A percentile compares a stretch with the other conserved stretches of the same genome.
These are phyloP conservation scores for Clusia tigrina DNA, from an alignment of 2,888 invertebrate genomes.

Conservation along the genomic window DNA sequence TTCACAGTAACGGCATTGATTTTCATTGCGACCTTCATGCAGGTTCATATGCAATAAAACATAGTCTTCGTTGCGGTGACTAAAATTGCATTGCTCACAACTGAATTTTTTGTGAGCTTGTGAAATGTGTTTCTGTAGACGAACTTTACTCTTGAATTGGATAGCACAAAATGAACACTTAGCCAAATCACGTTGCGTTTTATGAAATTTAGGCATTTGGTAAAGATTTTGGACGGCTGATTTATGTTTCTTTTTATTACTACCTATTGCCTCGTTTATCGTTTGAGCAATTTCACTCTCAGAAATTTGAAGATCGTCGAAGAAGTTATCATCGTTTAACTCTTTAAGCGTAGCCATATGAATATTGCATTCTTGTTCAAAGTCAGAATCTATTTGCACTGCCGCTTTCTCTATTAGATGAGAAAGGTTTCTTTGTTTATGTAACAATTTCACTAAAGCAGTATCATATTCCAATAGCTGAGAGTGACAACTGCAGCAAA, in stretches of 20 bases:
- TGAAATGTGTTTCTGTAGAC: conserved; percentile 38
- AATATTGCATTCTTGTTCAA: conserved; percentile 37
- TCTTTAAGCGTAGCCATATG: conserved; percentile 40
- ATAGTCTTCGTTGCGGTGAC: conserved; percentile 52
- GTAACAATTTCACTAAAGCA: background rate
- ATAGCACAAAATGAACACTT: conserved; percentile 42
- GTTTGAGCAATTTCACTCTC: conserved; percentile 41
- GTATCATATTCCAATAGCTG: background rate
- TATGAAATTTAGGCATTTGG: no score
- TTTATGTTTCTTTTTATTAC: conserved; percentile 8
- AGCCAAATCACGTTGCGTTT: conserved; percentile 15
- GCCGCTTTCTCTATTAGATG: conserved; percentile 37
- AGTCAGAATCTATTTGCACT: conserved; percentile 36
- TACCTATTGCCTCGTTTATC: conserved; percentile 36
- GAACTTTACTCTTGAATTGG: conserved; percentile 36
- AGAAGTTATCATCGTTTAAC: conserved; percentile 34
- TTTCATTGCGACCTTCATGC: conserved; percentile 58
- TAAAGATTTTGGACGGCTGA: no score
- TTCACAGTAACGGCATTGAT: conserved; percentile 55
- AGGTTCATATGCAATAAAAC: conserved; percentile 58
- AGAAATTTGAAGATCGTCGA: conserved; percentile 37
- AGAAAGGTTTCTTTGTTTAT: background rate
- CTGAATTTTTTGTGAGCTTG: conserved; percentile 41
- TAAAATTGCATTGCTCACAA: conserved; percentile 38
- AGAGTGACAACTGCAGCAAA: background rate